Conservation (phyloP, 2,113 vertebrate genomes). For the Ctenomys sociabilis region DNA sequence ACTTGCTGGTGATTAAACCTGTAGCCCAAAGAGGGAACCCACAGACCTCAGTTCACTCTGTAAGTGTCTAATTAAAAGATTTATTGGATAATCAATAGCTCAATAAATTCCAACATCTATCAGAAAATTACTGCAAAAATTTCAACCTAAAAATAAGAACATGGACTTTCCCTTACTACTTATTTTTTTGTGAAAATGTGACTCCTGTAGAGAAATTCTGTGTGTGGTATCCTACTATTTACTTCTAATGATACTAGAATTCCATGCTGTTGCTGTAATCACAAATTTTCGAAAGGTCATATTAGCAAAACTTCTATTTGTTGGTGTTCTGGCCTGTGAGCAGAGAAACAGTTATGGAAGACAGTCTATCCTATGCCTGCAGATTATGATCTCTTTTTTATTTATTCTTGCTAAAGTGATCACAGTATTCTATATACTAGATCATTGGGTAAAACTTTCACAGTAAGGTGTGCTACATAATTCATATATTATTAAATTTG, state of each 20-base stretch:
- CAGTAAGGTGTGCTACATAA: not conserved
- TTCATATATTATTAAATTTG: not conserved
- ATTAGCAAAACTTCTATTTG: constrained; percentile 16
- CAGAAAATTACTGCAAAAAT: not conserved
- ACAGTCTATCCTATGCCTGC: not conserved
- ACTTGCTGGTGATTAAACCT: not conserved
- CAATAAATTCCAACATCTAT: not conserved
- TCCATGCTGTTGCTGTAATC: not conserved
- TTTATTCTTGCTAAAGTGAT: not conserved
- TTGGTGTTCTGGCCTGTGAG: not conserved
- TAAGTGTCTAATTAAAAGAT: not conserved
- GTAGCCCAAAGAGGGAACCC: not conserved
- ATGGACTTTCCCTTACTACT: not conserved
- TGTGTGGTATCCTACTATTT: not conserved
- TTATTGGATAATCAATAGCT: not conserved
- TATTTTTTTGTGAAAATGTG: constrained; percentile 32
- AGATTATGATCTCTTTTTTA: not conserved
- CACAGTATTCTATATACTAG: not conserved
- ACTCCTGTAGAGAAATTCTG: not conserved
- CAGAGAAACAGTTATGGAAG: constrained; percentile 1
- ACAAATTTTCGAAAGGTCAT: constrained; percentile 47
- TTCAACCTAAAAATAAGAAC: not conserved
- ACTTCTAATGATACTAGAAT: not conserved
- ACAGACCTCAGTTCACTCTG: not conserved
- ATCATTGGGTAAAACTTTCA: constrained; percentile 7